Percentiles rank a stretch among this genome's conserved stretches.
Conservation (phyloP, 2,888 invertebrate genomes). For the Scelioninae gen. 2 region DNA sequence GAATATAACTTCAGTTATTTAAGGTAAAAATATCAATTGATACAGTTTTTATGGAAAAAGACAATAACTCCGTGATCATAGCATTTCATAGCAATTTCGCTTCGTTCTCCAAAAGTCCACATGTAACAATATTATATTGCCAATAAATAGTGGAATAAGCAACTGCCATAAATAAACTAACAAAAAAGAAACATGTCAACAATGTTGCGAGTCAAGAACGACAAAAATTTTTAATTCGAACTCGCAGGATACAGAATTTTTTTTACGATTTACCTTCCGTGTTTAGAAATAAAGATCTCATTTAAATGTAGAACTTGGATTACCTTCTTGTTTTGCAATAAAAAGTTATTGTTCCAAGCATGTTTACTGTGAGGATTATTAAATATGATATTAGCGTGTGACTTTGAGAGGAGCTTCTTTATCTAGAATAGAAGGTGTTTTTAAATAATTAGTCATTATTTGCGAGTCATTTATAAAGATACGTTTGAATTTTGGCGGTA, state of each 20-base stretch:
- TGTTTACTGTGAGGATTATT: slow-evolving; percentile 43
- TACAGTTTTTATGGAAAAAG: too few species aligned
- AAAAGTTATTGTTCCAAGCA: slow-evolving; percentile 38
- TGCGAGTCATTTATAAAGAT: slow-evolving; percentile 45
- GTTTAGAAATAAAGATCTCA: slow-evolving; percentile 32
- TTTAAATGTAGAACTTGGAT: slow-evolving; percentile 39
- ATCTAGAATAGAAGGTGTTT: slow-evolving; percentile 52
- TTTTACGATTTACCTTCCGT: slow-evolving; percentile 32
- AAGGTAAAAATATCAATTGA: too few species aligned
- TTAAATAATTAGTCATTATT: slow-evolving; percentile 56
- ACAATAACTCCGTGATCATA: neutral
- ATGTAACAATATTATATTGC: neutral
- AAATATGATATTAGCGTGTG: slow-evolving; percentile 43
- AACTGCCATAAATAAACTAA: slow-evolving; percentile 26
- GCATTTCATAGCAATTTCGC: slow-evolving; percentile 1
- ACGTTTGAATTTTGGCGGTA: neutral
- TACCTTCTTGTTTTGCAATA: slow-evolving; percentile 51
- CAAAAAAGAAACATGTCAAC: slow-evolving; percentile 22
- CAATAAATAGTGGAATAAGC: slow-evolving; percentile 12
- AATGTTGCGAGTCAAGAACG: slow-evolving; percentile 6
- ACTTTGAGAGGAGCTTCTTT: slow-evolving; percentile 52
- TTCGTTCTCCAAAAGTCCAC: slow-evolving; percentile 20
- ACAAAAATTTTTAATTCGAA: neutral
- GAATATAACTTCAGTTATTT: too few species aligned
- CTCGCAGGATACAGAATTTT: slow-evolving; percentile 5